Evolutionary conservation across 1,140 invertebrate genomes (phyloP), one percentile per base, ranked within the genome.

Genomic region (Caenorhabditis tropicalis): DNA sequence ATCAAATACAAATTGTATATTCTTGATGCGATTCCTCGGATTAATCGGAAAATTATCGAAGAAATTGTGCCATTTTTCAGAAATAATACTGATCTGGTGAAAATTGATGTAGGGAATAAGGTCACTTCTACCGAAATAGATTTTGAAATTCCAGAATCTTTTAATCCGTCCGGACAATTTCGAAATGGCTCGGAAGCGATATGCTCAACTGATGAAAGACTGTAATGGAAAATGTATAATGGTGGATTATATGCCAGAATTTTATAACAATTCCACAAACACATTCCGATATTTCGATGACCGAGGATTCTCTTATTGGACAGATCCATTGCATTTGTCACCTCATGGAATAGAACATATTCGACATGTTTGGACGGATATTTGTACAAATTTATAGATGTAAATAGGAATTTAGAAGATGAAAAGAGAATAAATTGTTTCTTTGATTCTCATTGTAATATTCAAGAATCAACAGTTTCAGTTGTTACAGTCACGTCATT

Each of bases 331-430:
- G 1, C 65, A 74, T 31, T 31, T 74, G n/a, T 46, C 65, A 24
- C 65, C 65, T 4, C 65, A 43, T 74, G 65, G 65, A 39, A 74
- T 74, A 19, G 65, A 74, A 15, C 36, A 74, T 46, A 46, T 74
- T 31, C 29, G 65, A 46, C 65, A 74, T 74, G 36, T 74, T 6
- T 74, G 65, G 65, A 74, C 33, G 7, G 36, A 43, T 74, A 74
- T 74, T 24, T 74, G 65, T 74, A 74, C 9, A 24, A 43, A 74
- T 19, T 74, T 74, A 15, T 56, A 27, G 24, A 2, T 24, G 39
- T 5, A 43, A 43, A 43, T 43, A 6, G 12, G 39, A 6, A 43
- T 43, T 6, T 43, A 43, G 39, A 6, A 43, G 39, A 43, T 6
- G 12, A 6, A 12, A 43, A 43, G 5, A 12, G 39, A 43, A 43